Evolutionary conservation across 2,113 vertebrate species (phyloP).

Genomic region (Synodontis membranacea): DNA sequence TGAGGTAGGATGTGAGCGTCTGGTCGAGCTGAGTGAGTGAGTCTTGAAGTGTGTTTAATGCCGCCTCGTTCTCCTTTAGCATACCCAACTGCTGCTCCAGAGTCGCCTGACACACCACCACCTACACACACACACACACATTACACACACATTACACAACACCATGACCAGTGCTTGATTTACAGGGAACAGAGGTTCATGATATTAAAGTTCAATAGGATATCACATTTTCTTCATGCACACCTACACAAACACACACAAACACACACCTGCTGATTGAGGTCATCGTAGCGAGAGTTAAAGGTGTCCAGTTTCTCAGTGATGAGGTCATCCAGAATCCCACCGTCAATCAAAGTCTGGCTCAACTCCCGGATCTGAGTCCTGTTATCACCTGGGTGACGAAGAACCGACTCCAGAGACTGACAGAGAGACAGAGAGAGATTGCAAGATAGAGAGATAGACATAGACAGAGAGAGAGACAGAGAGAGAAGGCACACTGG

Average conservation of each 20-base stretch:
- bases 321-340: conserved; percentile 96
- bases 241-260: conserved; percentile 1
- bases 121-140: conserved; percentile 68
- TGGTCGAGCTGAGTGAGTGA: conserved; percentile 86
- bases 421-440: conserved; percentile 56
- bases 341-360: conserved; percentile 96
- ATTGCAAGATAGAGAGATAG: not conserved
- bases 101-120: conserved; percentile 82
- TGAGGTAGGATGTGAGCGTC: conserved; percentile 90
- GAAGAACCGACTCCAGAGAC: conserved; percentile 87
- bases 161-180: not conserved
- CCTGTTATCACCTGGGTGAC: conserved; percentile 93
- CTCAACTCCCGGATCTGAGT: conserved; percentile 96
- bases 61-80: conserved; percentile 82
- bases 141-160: not conserved
- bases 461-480: not conserved
- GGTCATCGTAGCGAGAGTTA: conserved; percentile 86
- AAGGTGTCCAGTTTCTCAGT: conserved; percentile 93
- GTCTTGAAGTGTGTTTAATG: conserved; percentile 85
- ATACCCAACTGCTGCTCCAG: conserved; percentile 88
- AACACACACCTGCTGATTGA: conserved; percentile 85
- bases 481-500: not conserved
- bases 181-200: not conserved
- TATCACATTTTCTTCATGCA: not conserved
- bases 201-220: not conserved